Evolutionary conservation across 2,797 vertebrate species (phyloP), one percentile per base, ranked within the genome.

Genomic region (Amniataba percoides): DNA sequence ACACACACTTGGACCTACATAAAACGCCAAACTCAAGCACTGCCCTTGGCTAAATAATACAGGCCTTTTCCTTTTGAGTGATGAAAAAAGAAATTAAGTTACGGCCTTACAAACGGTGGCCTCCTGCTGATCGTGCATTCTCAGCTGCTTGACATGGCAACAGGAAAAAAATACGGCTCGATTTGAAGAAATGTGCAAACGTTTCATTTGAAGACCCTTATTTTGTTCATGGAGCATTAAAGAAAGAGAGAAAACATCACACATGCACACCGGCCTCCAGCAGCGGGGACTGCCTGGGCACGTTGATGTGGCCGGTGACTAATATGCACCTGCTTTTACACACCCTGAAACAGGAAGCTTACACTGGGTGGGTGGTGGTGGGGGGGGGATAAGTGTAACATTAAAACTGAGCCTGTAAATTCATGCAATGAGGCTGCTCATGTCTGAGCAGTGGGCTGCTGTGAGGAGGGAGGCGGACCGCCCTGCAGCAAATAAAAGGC

Each of bases 401-500:
- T 51, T 61, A 65, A 86, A 82, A 70, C 65, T 67, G 51, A 67
- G 65, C 16, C 36, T 67, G 74, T 84, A 78, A 83, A 90, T 87
- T 7, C 71, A 74, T 51, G 51, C 77, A 78, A 19, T 2, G 55
- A 67, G 51, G 46, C 45, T 58, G 65, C 68, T 43, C 52, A 80
- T 67, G 77, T 67, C 13, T 61, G 73, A 70, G 63, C 66, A 74
- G n/a, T 34, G 77, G 51, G 78, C 63, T 61, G 64, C 66, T 84
- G 59, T 16, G 12, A 64, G 69, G 73, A 77, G 84, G 71, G 73
- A 73, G 75, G 74, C 53, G 84, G 83, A 80, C 87, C 86, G 85
- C 87, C 90, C 89, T 91, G 92, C 92, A 91, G 92, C 86, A 92
- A 88, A 88, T 71, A 82, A 51, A 36, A 87, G 64, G 59, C 82